These are phyloP conservation scores for Neuroterus valhalla DNA, from an alignment of 1,140 invertebrate species.

Conservation along the genomic window DNA sequence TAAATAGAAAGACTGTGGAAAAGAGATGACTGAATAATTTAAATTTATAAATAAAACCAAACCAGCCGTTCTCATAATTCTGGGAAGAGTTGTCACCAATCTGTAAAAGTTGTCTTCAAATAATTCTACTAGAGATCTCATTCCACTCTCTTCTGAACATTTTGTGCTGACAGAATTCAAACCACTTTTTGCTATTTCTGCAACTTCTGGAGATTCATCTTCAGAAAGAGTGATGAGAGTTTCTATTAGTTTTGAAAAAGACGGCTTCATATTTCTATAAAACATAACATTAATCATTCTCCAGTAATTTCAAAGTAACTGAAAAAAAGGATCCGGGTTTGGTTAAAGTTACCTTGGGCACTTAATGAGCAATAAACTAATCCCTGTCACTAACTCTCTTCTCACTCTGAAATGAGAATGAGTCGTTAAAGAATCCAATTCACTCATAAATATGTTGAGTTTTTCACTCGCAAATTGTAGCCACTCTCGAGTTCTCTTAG, in stretches of 20 bases:
- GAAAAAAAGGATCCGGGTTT: background rate
- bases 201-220: constrained; percentile 75
- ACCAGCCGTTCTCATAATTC: constrained; percentile 79
- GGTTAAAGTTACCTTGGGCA: constrained; percentile 74
- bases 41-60: constrained; percentile 38
- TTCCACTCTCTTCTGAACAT: constrained; percentile 57
- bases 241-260: constrained; percentile 75
- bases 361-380: constrained; percentile 73
- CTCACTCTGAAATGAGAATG: constrained; percentile 78
- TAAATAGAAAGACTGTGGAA: background rate
- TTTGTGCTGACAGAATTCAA: constrained; percentile 69
- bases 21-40: constrained; percentile 15
- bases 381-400: constrained; percentile 74
- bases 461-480: constrained; percentile 76
- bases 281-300: constrained; percentile 34
- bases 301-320: constrained; percentile 9
- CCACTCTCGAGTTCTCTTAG: constrained; percentile 75
- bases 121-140: constrained; percentile 72
- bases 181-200: constrained; percentile 62
- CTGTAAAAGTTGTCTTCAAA: constrained; percentile 78
- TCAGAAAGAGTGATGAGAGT: constrained; percentile 77
- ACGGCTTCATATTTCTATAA: constrained; percentile 77
- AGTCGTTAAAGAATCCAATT: constrained; percentile 71
- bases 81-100: constrained; percentile 76
- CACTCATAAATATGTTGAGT: constrained; percentile 73